These are phyloP conservation scores for Excalfactoria chinensis DNA, from an alignment of 2,113 vertebrate species.

Conservation along the genomic window DNA sequence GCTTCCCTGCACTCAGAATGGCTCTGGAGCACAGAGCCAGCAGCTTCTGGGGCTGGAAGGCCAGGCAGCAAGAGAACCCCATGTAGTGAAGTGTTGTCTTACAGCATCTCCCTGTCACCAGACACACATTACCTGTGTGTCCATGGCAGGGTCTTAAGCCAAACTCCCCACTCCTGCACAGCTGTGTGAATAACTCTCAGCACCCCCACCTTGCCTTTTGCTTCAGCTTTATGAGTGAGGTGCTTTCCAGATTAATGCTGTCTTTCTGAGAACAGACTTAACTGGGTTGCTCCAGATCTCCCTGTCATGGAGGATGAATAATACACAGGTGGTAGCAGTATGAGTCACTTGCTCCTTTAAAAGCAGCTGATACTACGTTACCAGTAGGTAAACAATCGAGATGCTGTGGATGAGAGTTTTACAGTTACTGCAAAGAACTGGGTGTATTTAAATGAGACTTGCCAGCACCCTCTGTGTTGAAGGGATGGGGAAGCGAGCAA, in stretches of 20 bases:
- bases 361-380: conserved; percentile 24
- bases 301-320: conserved; percentile 54
- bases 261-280: conserved; percentile 52
- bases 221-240: neutral
- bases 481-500: neutral
- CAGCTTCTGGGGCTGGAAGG: neutral
- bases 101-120: neutral
- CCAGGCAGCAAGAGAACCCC: neutral
- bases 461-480: neutral
- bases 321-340: conserved; percentile 38
- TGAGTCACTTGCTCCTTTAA: conserved; percentile 43
- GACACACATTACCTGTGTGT: neutral
- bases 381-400: conserved; percentile 45
- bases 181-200: neutral
- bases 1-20: neutral
- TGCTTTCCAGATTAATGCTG: conserved; percentile 50
- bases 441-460: neutral
- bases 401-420: conserved; percentile 28
- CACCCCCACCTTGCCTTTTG: neutral
- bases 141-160: neutral
- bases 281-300: conserved; percentile 49
- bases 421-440: neutral
- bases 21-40: neutral
- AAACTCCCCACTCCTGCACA: neutral
- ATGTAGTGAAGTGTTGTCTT: neutral